Evolutionary conservation across 2,888 invertebrate species (phyloP).

Genomic region (Argyresthia goedartella): DNA sequence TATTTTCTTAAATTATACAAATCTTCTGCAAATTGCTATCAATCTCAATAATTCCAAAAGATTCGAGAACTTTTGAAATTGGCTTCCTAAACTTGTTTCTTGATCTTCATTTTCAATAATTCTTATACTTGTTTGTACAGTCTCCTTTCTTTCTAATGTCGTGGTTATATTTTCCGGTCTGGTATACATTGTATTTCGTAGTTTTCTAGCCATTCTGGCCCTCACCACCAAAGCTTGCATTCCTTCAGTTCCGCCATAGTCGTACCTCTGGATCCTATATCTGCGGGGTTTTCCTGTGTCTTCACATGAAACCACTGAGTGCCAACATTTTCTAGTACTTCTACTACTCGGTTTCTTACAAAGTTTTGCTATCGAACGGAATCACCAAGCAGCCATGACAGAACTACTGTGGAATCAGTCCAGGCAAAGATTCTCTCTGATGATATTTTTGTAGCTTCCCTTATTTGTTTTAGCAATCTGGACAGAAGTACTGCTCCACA

Average conservation of each 20-base stretch:
- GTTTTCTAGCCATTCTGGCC: neutral
- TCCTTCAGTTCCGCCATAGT: neutral
- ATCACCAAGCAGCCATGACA: neutral
- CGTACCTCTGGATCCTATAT: neutral
- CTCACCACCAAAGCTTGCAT: neutral
- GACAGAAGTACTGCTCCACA: slow-evolving; percentile 10
- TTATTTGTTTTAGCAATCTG: neutral
- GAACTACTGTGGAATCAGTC: slow-evolving; percentile 10
- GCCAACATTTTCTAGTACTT: neutral
- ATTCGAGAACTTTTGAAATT: no score
- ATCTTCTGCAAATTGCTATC: no score
- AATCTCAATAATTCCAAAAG: no score
- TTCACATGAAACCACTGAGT: neutral
- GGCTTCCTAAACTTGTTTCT: no score
- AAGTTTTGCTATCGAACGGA: neutral
- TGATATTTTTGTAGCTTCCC: slow-evolving; percentile 9
- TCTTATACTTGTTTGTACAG: no score
- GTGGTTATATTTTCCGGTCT: neutral
- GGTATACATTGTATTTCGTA: neutral
- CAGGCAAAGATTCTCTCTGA: slow-evolving; percentile 6
- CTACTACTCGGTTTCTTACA: neutral
- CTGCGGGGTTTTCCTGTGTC: neutral
- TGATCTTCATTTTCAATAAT: no score
- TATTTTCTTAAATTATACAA: no score
- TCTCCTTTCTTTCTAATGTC: neutral